Percentiles rank a stretch among this genome's conserved stretches.
Evolutionary conservation across 1,140 invertebrate species (phyloP).

Genomic region (Gyrodactylus bullatarudis): DNA sequence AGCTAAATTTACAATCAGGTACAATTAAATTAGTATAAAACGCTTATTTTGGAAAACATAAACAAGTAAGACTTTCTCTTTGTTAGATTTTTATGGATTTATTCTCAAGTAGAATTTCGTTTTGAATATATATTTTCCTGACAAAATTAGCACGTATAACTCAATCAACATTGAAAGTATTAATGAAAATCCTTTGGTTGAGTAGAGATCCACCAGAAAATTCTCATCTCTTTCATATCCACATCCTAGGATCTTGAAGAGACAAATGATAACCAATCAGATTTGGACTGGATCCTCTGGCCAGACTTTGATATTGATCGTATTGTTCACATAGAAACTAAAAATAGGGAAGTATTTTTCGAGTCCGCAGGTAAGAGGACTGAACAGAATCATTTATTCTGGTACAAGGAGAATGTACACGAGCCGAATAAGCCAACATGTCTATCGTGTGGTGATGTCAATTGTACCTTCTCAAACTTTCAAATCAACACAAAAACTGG

Average conservation of each 20-base stretch:
- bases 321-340: no score
- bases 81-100: no score
- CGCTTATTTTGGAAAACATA: no score
- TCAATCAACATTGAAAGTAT: no score
- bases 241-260: neutral
- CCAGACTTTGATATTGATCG: neutral
- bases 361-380: neutral
- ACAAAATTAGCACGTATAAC: no score
- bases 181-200: no score
- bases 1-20: no score
- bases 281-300: neutral
- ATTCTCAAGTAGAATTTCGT: no score
- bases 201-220: no score
- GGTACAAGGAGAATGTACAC: neutral
- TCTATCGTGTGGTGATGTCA: neutral
- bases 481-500: neutral
- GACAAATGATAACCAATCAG: neutral
- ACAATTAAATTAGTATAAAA: no score
- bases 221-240: neutral
- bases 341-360: neutral
- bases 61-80: no score
- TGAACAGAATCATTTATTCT: neutral
- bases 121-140: no score
- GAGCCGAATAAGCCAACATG: neutral
- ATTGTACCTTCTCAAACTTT: neutral